Conservation (phyloP, 2,113 vertebrate species). For the Ardeotis arabs region DNA sequence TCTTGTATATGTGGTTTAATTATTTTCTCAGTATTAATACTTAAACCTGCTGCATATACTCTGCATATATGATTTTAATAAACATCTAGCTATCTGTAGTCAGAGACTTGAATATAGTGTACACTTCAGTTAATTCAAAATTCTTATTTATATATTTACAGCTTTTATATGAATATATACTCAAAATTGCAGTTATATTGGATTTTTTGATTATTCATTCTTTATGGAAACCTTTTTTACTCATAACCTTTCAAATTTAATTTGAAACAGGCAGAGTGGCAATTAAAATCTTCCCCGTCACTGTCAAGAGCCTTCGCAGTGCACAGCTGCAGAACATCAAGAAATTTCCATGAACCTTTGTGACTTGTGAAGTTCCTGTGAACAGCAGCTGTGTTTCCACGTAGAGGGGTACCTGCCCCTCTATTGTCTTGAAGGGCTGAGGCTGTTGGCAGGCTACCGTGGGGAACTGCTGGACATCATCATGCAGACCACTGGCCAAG, state of each 20-base stretch:
- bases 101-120: neutral
- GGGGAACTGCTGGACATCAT: neutral
- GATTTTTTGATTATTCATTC: neutral
- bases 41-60: neutral
- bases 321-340: neutral
- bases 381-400: neutral
- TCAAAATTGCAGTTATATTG: neutral
- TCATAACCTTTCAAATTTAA: neutral
- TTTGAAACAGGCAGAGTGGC: neutral
- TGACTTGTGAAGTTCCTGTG: neutral
- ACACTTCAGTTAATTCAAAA: neutral
- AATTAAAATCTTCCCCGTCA: neutral
- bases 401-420: neutral
- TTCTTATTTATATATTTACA: neutral
- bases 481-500: fast-evolving
- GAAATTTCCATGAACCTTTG: neutral
- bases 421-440: neutral
- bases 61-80: neutral
- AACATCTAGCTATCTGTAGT: neutral
- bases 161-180: neutral
- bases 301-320: neutral
- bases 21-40: neutral
- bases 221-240: neutral
- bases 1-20: neutral
- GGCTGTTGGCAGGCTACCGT: neutral